phyloP scores from a whole-genome alignment of 2,113 vertebrate species.

The Uropsilus gracilis region DNA sequence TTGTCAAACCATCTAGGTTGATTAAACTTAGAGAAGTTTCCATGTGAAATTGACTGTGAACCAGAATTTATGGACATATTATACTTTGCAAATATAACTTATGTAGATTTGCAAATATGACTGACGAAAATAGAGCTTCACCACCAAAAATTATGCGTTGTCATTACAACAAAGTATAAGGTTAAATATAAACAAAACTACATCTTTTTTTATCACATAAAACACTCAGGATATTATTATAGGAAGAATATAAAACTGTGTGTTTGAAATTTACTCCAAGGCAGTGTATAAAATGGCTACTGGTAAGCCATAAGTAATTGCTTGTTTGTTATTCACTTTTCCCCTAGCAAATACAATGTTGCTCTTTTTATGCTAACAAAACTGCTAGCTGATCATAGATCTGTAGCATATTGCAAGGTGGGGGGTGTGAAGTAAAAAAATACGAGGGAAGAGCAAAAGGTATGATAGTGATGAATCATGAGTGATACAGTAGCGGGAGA shows the following conservation, averaged over 20 bases:
- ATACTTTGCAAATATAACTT: slow-evolving; percentile 44
- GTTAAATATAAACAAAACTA: slow-evolving; percentile 44
- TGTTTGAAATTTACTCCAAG: slow-evolving; percentile 52
- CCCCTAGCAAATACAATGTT: slow-evolving; percentile 16
- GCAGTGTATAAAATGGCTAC: background rate
- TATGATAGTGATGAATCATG: too few relatives aligned
- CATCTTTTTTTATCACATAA: slow-evolving; percentile 49
- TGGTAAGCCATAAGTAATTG: slow-evolving; percentile 18
- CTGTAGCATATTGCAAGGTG: too few relatives aligned
- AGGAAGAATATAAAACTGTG: background rate
- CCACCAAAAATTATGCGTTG: slow-evolving; percentile 4
- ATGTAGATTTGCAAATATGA: too few relatives aligned
- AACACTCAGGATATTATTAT: background rate
- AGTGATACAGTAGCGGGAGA: too few relatives aligned
- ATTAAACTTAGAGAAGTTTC: slow-evolving; percentile 63
- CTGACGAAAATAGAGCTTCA: slow-evolving; percentile 13
- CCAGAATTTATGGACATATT: slow-evolving; percentile 57
- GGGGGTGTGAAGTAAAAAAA: too few relatives aligned
- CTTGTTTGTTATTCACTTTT: background rate
- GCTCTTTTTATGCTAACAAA: slow-evolving; percentile 32
- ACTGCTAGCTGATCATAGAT: too few relatives aligned
- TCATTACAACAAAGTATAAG: slow-evolving; percentile 41
- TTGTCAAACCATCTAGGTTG: slow-evolving; percentile 58
- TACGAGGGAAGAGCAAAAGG: too few relatives aligned
- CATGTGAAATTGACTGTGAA: slow-evolving; percentile 65